Evolutionary conservation across 2,113 vertebrate genomes (phyloP).

Genomic region (Myiozetetes cayanensis): DNA sequence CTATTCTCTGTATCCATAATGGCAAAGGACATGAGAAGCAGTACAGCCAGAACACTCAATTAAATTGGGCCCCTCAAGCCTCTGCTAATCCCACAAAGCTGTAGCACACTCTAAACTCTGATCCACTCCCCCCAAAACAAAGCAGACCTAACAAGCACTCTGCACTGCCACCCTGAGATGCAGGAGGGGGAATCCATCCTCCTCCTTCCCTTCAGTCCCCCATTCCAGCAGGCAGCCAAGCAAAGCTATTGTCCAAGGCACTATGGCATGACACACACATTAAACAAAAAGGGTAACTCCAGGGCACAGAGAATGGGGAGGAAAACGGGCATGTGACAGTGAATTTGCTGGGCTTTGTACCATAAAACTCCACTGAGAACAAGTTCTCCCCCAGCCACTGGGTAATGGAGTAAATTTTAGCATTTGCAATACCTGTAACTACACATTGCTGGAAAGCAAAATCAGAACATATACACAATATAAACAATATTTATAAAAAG

Average conservation of each 20-base stretch:
- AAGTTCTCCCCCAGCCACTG: not conserved
- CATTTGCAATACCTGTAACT: not conserved
- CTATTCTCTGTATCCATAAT: not conserved
- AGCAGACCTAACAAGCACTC: not conserved
- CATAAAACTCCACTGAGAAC: not conserved
- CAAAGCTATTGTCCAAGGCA: not conserved
- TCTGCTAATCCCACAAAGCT: slow-evolving; percentile 3
- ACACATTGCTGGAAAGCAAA: not conserved
- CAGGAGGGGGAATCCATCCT: not conserved
- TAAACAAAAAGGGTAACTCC: not conserved
- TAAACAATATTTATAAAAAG: not conserved
- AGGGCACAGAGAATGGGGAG: not conserved
- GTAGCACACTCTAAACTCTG: not conserved
- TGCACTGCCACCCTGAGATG: not conserved
- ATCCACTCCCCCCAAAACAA: not conserved
- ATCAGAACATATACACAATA: not conserved
- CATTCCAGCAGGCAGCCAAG: not conserved
- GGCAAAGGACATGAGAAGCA: not conserved
- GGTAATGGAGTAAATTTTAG: not conserved
- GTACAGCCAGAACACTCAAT: not conserved
- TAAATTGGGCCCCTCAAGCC: not conserved
- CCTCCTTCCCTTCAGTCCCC: not conserved
- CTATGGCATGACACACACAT: not conserved
- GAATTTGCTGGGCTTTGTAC: not conserved
- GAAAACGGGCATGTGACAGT: not conserved